phyloP scores from a whole-genome alignment of 2,888 invertebrate species.

The Lasioglossum morio region DNA sequence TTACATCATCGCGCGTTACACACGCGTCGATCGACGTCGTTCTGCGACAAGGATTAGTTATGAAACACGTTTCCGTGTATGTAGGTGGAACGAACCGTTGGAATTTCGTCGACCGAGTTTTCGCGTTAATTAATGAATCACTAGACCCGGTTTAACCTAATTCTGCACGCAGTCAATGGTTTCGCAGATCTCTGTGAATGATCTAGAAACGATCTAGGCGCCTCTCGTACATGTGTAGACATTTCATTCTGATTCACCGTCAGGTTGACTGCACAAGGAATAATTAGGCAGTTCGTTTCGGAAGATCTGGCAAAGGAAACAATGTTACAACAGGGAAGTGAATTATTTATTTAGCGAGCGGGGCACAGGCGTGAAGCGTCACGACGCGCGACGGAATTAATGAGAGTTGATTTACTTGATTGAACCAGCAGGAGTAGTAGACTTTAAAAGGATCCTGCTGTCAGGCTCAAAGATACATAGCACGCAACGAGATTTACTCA shows the following conservation, averaged over 20 bases:
- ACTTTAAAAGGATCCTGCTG: background rate
- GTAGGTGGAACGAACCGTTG: constrained; percentile 15
- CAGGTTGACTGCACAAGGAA: too few relatives aligned
- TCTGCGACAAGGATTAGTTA: constrained; percentile 26
- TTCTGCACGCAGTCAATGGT: constrained; percentile 18
- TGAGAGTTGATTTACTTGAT: background rate
- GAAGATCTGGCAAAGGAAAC: background rate
- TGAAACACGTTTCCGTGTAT: constrained; percentile 17
- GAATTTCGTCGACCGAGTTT: constrained; percentile 31
- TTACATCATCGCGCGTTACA: constrained; percentile 64
- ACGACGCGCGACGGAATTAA: background rate
- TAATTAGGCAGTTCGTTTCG: background rate
- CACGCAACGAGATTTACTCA: constrained; percentile 40
- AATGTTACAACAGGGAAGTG: background rate
- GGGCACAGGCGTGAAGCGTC: background rate
- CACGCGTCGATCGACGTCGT: constrained; percentile 46
- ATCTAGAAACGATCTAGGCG: background rate
- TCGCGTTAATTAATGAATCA: constrained; percentile 28
- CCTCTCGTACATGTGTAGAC: background rate
- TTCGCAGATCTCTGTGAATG: background rate
- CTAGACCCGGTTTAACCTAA: constrained; percentile 28
- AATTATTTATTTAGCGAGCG: background rate
- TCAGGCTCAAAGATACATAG: background rate
- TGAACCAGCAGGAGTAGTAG: background rate
- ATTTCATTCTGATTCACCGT: too few relatives aligned